Base-by-base conservation (phyloP, 2,113 vertebrate species). In the Melanerpes aurifrons region DNA sequence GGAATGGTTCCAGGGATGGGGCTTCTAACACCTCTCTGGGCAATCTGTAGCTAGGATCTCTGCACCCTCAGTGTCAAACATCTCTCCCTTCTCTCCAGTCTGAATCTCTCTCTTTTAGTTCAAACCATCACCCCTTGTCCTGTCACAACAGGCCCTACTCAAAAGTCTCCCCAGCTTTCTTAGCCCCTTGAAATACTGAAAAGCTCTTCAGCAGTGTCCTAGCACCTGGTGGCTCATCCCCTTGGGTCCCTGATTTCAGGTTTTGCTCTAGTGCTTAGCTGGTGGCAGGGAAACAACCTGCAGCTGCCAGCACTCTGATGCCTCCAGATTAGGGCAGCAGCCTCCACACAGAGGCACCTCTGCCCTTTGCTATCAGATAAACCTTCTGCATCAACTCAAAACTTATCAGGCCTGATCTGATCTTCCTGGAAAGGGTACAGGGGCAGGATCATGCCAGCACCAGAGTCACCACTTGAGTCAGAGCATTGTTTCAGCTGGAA, bases 301-400 rank as follows among this genome's bases (percentile, higher is more conserved):
- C 2, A 5, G 59, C 7, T 58, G 12, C 1, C 7, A 68, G 75
- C 92, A 78, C 89, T 73, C 78, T 85, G 95, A 96, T 96, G 13
- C 81, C 78, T 81, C 4, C 4, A 54, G 95, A 95, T 95, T 90
- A 94, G 85, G 4, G 72, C 40, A 1, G 84, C 50, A 19, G 89
- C 82, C 62, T 54, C 80, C 37, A 4, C 59, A 6, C 35, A 8
- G 56, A 74, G 69, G 20, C 14, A 3, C 12, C 2, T 13, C 47
- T 70, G 73, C 92, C 57, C 84, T 56, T 15, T 14, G 6, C 71
- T 91, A 95, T 95, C 94, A 95, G 94, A 95, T 95, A 72, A 6
- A 26, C 62, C 70, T n/a, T 71, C 6, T 10, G 87, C 87, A 10
- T 4, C 50, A 53, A 71, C 61, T 20, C 47, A 0, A 31, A 1